Percentiles rank a stretch among this genome's conserved stretches.
phyloP scores from a whole-genome alignment of 2,113 vertebrate species.

The Sterrhoptilus dennistouni region DNA sequence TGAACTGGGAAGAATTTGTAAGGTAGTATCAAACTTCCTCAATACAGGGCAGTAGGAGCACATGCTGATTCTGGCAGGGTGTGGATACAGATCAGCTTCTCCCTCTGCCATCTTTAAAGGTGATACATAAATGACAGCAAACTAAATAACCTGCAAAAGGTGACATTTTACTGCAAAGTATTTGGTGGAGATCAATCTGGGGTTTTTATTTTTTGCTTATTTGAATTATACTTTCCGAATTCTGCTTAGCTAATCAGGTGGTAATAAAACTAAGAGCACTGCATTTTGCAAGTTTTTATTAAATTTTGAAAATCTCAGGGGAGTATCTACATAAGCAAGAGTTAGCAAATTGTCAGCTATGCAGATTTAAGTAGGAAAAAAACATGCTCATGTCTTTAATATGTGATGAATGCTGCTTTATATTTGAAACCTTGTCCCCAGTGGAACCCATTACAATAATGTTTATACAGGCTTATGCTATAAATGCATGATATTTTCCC shows the following conservation, averaged over 20 bases:
- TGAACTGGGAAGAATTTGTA: background rate
- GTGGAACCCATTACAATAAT: conserved; percentile 52
- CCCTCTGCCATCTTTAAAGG: background rate
- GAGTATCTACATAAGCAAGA: conserved; percentile 12
- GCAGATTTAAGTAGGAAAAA: conserved; percentile 30
- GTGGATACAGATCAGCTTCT: background rate
- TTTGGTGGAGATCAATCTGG: background rate
- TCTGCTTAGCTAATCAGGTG: conserved; percentile 4
- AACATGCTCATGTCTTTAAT: conserved; percentile 12
- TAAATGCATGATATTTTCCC: conserved; percentile 15
- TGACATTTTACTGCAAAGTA: background rate
- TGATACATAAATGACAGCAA: background rate
- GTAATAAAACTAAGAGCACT: background rate
- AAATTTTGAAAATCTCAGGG: background rate
- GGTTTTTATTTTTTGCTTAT: background rate
- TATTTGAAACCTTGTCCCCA: conserved; percentile 18
- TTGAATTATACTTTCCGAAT: background rate
- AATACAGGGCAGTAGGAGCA: background rate
- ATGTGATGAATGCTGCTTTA: conserved; percentile 47
- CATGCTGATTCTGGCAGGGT: background rate
- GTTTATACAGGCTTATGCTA: conserved; percentile 45
- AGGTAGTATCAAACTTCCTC: background rate
- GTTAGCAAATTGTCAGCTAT: background rate
- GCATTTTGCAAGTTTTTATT: conserved; percentile 4
- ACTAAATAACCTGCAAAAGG: background rate